Percentiles rank a stretch among this genome's conserved stretches.
phyloP scores from a whole-genome alignment of 2,888 invertebrate genomes.

The Melanophora roralis region DNA sequence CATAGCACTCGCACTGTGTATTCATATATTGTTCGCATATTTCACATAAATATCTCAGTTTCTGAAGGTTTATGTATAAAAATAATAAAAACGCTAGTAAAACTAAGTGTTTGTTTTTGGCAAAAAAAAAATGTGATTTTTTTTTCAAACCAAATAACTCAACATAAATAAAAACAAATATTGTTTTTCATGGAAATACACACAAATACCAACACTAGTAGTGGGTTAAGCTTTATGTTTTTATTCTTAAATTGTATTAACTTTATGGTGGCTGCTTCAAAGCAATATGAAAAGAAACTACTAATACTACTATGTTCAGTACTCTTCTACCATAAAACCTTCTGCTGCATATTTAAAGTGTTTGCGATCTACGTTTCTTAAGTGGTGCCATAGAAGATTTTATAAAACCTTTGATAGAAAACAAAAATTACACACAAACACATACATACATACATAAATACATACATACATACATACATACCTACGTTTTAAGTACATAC shows the following conservation, averaged over 20 bases:
- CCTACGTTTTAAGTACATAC: neutral
- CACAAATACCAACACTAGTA: neutral
- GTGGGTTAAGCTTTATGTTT: neutral
- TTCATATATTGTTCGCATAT: neutral
- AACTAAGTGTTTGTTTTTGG: slow-evolving; percentile 31
- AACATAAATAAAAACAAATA: slow-evolving; percentile 33
- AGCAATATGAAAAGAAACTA: neutral
- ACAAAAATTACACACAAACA: neutral
- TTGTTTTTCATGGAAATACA: neutral
- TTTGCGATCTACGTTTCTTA: slow-evolving; percentile 3
- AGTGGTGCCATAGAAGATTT: slow-evolving; percentile 10
- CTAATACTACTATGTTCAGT: neutral
- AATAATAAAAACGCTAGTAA: slow-evolving; percentile 11
- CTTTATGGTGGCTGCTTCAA: neutral
- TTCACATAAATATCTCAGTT: neutral
- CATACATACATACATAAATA: neutral
- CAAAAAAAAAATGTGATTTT: neutral
- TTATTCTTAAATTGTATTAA: slow-evolving; percentile 1
- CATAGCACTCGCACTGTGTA: too few species aligned
- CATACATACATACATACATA: neutral
- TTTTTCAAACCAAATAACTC: slow-evolving; percentile 29
- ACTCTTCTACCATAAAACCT: neutral
- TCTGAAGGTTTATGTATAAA: slow-evolving; percentile 10
- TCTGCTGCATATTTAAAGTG: neutral
- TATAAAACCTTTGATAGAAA: neutral